Base-by-base conservation (phyloP, 2,888 invertebrate species). In the Megastigmus dorsalis region DNA sequence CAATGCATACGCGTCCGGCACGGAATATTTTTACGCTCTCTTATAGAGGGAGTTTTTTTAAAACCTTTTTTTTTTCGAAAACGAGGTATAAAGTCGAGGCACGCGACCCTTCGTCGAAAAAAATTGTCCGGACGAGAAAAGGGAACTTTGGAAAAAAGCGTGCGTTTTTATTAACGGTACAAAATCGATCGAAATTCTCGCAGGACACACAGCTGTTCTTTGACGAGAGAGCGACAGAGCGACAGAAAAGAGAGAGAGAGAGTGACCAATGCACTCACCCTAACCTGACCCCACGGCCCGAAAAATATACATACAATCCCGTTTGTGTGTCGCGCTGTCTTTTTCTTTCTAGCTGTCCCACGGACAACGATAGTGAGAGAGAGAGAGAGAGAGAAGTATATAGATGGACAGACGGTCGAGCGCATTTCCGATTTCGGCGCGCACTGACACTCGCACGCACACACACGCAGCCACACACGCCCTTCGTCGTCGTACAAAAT, bases 281-380 rank as follows among this genome's bases (percentile, higher is more conserved):
- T 48, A 68, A 71, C 70, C 57, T 75, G 66, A 66, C 70, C 70
- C 54, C 67, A 30, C 55, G 50, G 41, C 59, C 70, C 55, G 41
- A 65, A 80, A 84, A 83, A 81, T 78, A 73, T 79, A 78, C 80
- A 79, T 76, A 78, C 76, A 66, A 74, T 63, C 75, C 78, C 77
- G 55, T 57, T 33, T 36, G 38, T 23, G 18, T 18, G 13, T 20
- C 45, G n/a, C 45, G 23, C 10, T 50, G 1, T 10, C 28, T 3
- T 26, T 23, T 23, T 26, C n/a, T 23, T 10, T 26, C 15, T 15
- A 15, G 4, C 72, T 76, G 78, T 80, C 80, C 78, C 77, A 52
- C 65, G 54, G 72, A 69, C 67, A 4, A 13, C n/a, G 26, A 3
- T 20, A 50, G 50, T 1, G 50, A 23, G n/a, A 59, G 13, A 62